These are phyloP conservation scores for Macrobrachium rosenbergii DNA, from an alignment of 1,140 invertebrate species.

Conservation along the genomic window DNA sequence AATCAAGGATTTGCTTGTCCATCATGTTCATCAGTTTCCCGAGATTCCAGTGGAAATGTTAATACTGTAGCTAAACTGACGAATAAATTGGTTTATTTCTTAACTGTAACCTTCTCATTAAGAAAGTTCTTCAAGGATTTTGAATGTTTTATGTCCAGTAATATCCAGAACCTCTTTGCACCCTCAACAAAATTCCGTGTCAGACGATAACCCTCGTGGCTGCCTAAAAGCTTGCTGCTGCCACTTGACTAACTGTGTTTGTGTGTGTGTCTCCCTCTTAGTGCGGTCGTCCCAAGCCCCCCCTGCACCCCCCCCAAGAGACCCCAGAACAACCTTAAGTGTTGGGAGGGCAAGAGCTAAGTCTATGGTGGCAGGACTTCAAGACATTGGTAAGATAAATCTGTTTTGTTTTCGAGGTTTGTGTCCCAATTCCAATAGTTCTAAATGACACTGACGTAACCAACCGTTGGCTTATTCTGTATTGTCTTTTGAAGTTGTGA, in stretches of 20 bases:
- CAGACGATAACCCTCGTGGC: slow-evolving; percentile 34
- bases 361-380: slow-evolving; percentile 88
- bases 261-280: slow-evolving; percentile 38
- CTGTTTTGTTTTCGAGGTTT: slow-evolving; percentile 4
- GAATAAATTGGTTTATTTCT: no score
- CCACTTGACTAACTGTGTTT: slow-evolving; percentile 47
- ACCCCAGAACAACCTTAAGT: slow-evolving; percentile 94
- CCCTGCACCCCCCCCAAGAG: slow-evolving; percentile 86
- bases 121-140: background rate
- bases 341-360: slow-evolving; percentile 89
- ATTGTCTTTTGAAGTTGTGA: no score
- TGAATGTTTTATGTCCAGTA: background rate
- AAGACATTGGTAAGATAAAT: slow-evolving; percentile 61
- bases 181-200: slow-evolving; percentile 40
- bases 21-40: no score
- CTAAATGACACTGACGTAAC: no score
- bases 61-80: no score
- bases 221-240: slow-evolving; percentile 32
- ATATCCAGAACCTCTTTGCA: no score
- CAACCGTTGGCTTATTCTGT: no score
- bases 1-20: no score
- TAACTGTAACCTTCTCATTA: no score
- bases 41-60: background rate
- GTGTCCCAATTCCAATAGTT: slow-evolving; percentile 6
- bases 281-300: slow-evolving; percentile 73